Evolutionary conservation across 2,113 vertebrate species (phyloP), one percentile per base, ranked within the genome.

Genomic region (Daphoenositta chrysoptera): DNA sequence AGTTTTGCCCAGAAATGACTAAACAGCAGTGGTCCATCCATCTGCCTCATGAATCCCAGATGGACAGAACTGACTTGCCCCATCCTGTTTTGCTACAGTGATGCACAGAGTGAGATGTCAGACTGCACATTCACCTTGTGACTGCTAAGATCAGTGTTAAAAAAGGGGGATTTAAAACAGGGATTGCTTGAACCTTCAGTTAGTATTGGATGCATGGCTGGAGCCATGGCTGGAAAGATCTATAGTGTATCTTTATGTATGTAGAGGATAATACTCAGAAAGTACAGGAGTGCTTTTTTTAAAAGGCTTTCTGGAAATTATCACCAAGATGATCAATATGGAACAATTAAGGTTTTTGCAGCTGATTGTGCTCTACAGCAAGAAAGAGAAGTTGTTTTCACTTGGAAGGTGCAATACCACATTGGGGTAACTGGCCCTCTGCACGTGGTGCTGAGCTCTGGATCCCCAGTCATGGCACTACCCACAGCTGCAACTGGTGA

Each of bases 211-310:
- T 56, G 17, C 4, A 3, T 24, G n/a, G 16, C 15, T 50, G 56
- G 45, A 85, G 17, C 12, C 13, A 8, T 12, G 9, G 18, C 39
- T 90, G 71, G 42, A 56, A 47, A 37, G 13, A 18, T 10, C 42
- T 24, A 0, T 5, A 2, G 1, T 39, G 3, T 28, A 9, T 26
- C 23, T 86, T 60, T 24, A 13, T 19, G 19, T 26, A n/a, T 0
- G 0, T 20, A 45, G 35, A 48, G 44, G 15, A 11, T 15, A 39
- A 66, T 19, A 28, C 37, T 73, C 33, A 65, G 45, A 51, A 88
- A 79, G 31, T 26, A 44, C 10, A 56, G 50, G 15, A 31, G 15
- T 33, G 17, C 2, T 4, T 44, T n/a, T 40, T 53, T 21, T 5
- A 3, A 23, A 68, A 31, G 4, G 48, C 3, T 24, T 75, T 64